Evolutionary conservation across 1,140 invertebrate genomes (phyloP).

Genomic region (Geopemphigus sp.): DNA sequence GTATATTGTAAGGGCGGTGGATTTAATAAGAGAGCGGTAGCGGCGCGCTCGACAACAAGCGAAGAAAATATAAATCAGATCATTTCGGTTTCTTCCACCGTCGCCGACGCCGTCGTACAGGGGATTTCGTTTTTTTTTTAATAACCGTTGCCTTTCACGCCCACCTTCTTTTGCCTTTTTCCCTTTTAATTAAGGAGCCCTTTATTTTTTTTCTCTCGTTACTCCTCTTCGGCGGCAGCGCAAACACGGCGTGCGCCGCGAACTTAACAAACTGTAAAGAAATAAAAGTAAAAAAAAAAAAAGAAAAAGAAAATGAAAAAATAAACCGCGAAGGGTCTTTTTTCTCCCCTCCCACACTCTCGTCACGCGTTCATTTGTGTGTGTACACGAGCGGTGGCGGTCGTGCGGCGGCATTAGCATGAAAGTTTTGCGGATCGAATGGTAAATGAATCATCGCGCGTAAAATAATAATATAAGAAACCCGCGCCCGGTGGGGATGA

Average conservation of each 20-base stretch:
- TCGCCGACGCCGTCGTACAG: not conserved
- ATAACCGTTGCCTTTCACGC: constrained; percentile 41
- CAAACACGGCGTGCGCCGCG: constrained; percentile 9
- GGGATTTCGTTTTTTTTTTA: constrained; percentile 45
- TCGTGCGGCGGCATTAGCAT: constrained; percentile 26
- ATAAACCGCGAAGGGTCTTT: constrained; percentile 44
- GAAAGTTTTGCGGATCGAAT: constrained; percentile 28
- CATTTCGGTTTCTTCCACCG: constrained; percentile 41
- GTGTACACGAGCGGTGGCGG: not conserved
- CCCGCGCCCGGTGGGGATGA: too few relatives aligned
- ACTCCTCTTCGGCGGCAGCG: not conserved
- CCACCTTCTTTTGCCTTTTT: constrained; percentile 35
- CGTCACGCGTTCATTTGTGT: not conserved
- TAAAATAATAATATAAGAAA: constrained; percentile 19
- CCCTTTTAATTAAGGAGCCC: constrained; percentile 46
- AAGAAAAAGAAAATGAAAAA: too few relatives aligned
- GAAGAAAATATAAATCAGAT: constrained; percentile 38
- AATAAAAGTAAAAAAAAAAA: not conserved
- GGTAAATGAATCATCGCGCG: constrained; percentile 32
- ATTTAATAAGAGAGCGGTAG: constrained; percentile 44
- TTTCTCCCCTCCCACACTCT: not conserved
- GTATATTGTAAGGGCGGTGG: too few relatives aligned
- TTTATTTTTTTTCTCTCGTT: constrained; percentile 15
- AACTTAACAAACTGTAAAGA: constrained; percentile 50
- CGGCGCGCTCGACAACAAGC: constrained; percentile 8